Evolutionary conservation across 2,888 invertebrate species (phyloP).

Genomic region (Harpagoxenus sublaevis): DNA sequence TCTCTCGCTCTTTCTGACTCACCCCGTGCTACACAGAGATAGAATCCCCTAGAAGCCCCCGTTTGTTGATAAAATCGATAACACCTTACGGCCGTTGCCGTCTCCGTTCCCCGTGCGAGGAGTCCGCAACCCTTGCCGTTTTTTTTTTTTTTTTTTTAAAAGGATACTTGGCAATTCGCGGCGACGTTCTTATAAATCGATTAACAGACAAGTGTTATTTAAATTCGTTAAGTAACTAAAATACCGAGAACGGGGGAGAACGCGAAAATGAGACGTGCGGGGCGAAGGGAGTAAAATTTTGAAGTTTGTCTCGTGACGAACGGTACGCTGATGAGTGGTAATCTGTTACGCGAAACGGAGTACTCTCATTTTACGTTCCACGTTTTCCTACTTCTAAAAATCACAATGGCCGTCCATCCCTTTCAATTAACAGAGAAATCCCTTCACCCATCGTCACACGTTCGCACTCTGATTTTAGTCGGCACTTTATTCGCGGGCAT

Average conservation of each 20-base stretch:
- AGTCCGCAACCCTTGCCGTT: neutral
- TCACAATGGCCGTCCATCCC: neutral
- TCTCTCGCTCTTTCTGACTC: slow-evolving; percentile 61
- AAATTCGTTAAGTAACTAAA: neutral
- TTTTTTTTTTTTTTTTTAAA: neutral
- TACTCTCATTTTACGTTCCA: neutral
- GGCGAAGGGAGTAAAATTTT: neutral
- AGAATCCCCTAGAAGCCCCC: slow-evolving; percentile 71
- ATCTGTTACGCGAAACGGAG: neutral
- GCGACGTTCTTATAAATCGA: neutral
- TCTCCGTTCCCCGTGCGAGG: slow-evolving; percentile 59
- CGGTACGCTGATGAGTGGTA: neutral
- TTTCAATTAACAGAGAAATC: neutral
- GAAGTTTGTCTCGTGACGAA: neutral
- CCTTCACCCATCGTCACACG: neutral
- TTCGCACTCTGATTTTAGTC: neutral
- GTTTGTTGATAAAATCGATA: slow-evolving; percentile 75
- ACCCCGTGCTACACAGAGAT: slow-evolving; percentile 65
- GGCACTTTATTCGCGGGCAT: neutral
- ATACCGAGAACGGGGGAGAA: neutral
- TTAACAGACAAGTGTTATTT: neutral
- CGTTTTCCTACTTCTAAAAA: neutral
- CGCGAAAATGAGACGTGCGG: neutral
- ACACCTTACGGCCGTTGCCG: slow-evolving; percentile 74
- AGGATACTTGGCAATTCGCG: neutral